Percentiles rank a stretch among this genome's conserved stretches.
These are phyloP conservation scores for Ptychobarbus kaznakovi DNA, from an alignment of 2,797 vertebrate genomes.

Conservation along the genomic window DNA sequence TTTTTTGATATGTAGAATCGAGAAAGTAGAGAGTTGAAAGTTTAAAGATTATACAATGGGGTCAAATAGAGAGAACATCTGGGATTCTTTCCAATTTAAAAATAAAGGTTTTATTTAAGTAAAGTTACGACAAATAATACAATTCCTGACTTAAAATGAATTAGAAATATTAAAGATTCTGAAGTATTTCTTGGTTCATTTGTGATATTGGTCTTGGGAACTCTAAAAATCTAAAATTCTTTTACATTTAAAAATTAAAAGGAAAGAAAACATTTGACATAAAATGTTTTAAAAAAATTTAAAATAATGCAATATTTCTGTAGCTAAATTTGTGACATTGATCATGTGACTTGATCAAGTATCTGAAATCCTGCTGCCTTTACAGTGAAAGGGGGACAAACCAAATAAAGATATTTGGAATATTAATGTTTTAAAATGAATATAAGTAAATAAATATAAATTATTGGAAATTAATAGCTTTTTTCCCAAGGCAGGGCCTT, in stretches of 20 bases:
- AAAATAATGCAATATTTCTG: background rate
- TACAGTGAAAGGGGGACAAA: background rate
- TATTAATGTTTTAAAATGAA: background rate
- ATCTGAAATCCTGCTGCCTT: background rate
- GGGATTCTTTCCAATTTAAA: background rate
- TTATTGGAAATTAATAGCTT: background rate
- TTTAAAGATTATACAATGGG: background rate
- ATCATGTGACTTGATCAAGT: no score
- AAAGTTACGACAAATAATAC: background rate
- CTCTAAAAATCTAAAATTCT: background rate
- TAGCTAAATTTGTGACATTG: background rate
- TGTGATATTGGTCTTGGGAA: background rate
- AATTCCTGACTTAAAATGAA: background rate
- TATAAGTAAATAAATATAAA: background rate
- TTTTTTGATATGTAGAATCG: background rate
- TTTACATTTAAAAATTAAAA: background rate
- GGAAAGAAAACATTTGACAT: background rate
- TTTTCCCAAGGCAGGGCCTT: background rate
- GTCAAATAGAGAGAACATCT: background rate
- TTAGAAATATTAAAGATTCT: background rate
- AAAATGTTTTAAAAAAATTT: background rate
- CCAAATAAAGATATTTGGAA: background rate
- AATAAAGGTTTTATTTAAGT: background rate
- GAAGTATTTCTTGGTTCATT: background rate
- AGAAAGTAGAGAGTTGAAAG: background rate